A percentile compares a stretch with the other conserved stretches of the same genome.
Conservation (phyloP, 2,113 vertebrate species). For the Hemibates koningsi region DNA sequence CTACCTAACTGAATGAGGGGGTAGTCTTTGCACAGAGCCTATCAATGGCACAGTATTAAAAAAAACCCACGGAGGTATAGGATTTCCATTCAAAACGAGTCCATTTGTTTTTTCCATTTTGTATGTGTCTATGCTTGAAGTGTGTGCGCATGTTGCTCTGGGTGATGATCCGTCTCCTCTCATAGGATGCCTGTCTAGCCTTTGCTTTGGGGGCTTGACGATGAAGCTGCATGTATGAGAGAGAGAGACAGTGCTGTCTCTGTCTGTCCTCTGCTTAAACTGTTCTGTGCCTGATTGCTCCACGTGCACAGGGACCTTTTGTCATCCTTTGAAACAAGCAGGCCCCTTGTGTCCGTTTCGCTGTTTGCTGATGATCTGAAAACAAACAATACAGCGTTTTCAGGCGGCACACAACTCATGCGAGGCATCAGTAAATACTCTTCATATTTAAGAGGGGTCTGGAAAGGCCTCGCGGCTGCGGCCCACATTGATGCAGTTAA, state of each 20-base stretch:
- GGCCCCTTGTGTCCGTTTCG: slow-evolving; percentile 35
- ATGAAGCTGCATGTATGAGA: slow-evolving; percentile 27
- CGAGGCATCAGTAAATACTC: slow-evolving; percentile 35
- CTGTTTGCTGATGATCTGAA: slow-evolving; percentile 68
- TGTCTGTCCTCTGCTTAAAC: slow-evolving; percentile 33
- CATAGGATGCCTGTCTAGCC: slow-evolving; percentile 30
- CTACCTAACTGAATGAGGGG: slow-evolving; percentile 27
- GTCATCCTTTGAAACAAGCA: slow-evolving; percentile 54
- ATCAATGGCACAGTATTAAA: slow-evolving; percentile 42
- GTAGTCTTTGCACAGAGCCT: slow-evolving; percentile 26
- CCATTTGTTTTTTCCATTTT: slow-evolving; percentile 18
- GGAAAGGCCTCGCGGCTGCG: slow-evolving; percentile 29
- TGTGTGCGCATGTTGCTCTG: not conserved
- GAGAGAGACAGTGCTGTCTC: slow-evolving; percentile 42
- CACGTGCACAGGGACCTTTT: slow-evolving; percentile 39
- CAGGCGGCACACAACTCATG: slow-evolving; percentile 25
- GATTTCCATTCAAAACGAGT: slow-evolving; percentile 48
- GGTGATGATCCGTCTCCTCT: slow-evolving; percentile 18
- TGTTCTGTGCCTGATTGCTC: slow-evolving; percentile 46
- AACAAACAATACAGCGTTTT: slow-evolving; percentile 64
- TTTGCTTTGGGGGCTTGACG: slow-evolving; percentile 36
- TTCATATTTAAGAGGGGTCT: slow-evolving; percentile 47
- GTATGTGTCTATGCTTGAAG: not conserved
- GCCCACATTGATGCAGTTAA: slow-evolving; percentile 46
- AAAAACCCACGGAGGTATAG: slow-evolving; percentile 4